Evolutionary conservation across 1,140 invertebrate genomes (phyloP).

Genomic region (Caenorhabditis briggsae): DNA sequence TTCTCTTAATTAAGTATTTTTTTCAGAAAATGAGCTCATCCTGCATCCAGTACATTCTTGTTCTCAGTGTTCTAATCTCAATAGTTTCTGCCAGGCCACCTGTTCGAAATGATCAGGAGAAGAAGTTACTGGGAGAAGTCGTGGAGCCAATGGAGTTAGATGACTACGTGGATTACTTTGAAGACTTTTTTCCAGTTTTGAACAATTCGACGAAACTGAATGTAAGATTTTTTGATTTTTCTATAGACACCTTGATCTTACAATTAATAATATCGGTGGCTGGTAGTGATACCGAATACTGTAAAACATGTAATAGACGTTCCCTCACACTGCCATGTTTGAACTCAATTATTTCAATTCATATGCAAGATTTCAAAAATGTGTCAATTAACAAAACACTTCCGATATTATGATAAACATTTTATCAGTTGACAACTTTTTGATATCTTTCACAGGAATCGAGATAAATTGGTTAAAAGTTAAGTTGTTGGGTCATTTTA

Average conservation of each 20-base stretch:
- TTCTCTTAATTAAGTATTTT: background rate
- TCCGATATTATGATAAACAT: too few species aligned
- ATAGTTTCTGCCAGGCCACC: background rate
- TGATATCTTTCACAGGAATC: too few species aligned
- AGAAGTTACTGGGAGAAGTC: background rate
- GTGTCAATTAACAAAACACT: too few species aligned
- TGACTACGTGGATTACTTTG: conserved; percentile 43
- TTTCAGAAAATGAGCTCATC: conserved; percentile 4
- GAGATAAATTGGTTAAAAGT: too few species aligned
- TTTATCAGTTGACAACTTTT: too few species aligned
- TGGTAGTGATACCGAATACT: background rate
- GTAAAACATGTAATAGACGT: too few species aligned
- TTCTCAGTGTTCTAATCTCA: conserved; percentile 1
- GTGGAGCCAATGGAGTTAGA: conserved; percentile 4
- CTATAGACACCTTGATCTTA: background rate
- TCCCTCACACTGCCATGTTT: too few species aligned
- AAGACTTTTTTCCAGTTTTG: conserved; percentile 42
- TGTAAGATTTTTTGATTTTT: background rate
- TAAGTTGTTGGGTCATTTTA: too few species aligned
- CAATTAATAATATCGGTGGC: background rate
- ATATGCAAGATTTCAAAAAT: too few species aligned
- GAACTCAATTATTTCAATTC: too few species aligned
- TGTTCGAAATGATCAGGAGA: conserved; percentile 13
- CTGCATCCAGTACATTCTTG: background rate
- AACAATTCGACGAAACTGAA: conserved; percentile 45